Conservation (phyloP, 2,113 vertebrate species). For the Entomyzon cyanotis region DNA sequence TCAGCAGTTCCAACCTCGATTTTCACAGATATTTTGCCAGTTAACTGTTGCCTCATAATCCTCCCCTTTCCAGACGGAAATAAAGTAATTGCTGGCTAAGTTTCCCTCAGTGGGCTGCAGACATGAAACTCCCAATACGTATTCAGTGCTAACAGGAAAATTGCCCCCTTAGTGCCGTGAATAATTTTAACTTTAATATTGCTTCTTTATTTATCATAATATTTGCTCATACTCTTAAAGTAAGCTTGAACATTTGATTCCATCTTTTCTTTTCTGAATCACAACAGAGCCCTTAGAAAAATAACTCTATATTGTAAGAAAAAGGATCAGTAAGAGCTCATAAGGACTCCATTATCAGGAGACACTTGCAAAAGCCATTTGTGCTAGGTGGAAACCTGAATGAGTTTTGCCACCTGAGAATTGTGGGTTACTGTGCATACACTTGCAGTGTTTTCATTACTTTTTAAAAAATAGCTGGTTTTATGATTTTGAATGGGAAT, state of each 20-base stretch:
- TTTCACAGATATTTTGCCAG: conserved; percentile 13
- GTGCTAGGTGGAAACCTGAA: not conserved
- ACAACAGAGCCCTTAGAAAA: not conserved
- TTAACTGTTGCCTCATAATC: not conserved
- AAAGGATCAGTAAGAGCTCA: not conserved
- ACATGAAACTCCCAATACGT: not conserved
- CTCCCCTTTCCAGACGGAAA: not conserved
- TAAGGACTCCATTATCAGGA: conserved; percentile 15
- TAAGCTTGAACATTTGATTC: not conserved
- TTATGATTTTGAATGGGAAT: conserved; percentile 2
- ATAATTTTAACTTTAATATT: conserved; percentile 13
- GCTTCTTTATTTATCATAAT: conserved; percentile 19
- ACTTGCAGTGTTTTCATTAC: not conserved
- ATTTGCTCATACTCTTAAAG: conserved; percentile 15
- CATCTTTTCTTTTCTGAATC: not conserved
- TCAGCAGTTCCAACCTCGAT: not conserved
- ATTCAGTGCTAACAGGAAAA: not conserved
- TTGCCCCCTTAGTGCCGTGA: not conserved
- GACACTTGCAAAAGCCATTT: not conserved
- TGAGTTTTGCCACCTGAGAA: not conserved
- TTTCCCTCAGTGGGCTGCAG: not conserved
- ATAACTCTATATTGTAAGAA: not conserved
- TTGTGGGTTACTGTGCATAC: not conserved
- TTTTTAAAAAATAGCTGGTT: not conserved
- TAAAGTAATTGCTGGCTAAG: conserved; percentile 4